These are phyloP conservation scores for Trisateles emortualis DNA, from an alignment of 2,888 invertebrate genomes.

Conservation along the genomic window DNA sequence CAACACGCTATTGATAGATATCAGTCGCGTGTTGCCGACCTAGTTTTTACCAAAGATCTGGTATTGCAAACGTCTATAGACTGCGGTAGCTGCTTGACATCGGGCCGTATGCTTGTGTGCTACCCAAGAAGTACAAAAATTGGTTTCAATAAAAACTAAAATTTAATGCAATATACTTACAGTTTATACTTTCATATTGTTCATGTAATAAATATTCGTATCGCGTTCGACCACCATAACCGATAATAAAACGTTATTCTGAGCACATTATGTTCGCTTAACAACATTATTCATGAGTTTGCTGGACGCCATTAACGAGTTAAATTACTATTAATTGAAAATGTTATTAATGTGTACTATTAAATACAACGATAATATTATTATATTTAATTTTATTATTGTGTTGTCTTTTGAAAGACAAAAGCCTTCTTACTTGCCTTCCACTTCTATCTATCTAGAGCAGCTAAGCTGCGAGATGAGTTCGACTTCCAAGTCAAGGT, in stretches of 20 bases:
- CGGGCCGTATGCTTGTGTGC: too few relatives aligned
- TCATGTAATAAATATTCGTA: constrained; percentile 37
- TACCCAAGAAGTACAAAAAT: too few relatives aligned
- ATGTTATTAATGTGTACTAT: constrained; percentile 19
- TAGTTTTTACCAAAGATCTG: too few relatives aligned
- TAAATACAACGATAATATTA: constrained; percentile 28
- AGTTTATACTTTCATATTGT: constrained; percentile 8
- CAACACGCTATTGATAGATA: too few relatives aligned
- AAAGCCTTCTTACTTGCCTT: neutral
- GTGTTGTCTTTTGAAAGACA: neutral
- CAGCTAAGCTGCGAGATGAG: too few relatives aligned
- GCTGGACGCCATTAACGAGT: constrained; percentile 22
- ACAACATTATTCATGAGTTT: constrained; percentile 57
- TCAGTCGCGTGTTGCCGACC: too few relatives aligned
- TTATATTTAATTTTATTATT: constrained; percentile 4
- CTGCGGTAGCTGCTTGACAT: too few relatives aligned
- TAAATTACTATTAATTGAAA: constrained; percentile 40
- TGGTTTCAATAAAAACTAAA: too few relatives aligned
- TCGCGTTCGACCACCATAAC: constrained; percentile 47
- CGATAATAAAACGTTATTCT: constrained; percentile 54
- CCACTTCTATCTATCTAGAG: neutral
- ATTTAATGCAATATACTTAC: too few relatives aligned
- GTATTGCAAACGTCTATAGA: too few relatives aligned
- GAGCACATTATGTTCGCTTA: constrained; percentile 55
- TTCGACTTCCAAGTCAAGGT: too few relatives aligned